Conservation (phyloP, 2,888 invertebrate species). For the Pyrgus malvae region DNA sequence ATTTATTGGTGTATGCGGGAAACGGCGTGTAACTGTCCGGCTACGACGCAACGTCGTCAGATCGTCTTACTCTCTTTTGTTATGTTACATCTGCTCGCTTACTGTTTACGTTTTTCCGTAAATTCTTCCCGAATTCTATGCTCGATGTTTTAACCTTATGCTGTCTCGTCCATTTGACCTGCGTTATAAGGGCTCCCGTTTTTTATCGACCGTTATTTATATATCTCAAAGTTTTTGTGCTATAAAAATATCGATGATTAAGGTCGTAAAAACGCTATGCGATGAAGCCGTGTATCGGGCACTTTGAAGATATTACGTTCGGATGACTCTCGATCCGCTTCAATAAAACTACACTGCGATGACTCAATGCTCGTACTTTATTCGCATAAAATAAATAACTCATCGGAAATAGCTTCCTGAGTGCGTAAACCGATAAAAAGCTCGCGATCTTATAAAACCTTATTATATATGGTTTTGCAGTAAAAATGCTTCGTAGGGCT, state of each 20-base stretch:
- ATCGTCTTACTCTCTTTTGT: conserved; percentile 3
- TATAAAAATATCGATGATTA: conserved; percentile 59
- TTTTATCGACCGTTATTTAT: background rate
- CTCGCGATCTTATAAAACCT: background rate
- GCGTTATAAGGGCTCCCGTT: background rate
- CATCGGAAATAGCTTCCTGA: conserved; percentile 34
- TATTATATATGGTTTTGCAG: background rate
- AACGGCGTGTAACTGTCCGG: conserved; percentile 10
- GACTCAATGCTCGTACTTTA: conserved; percentile 36
- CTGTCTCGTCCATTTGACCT: background rate
- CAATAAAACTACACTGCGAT: conserved; percentile 46
- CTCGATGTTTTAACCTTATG: background rate
- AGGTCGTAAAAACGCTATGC: conserved; percentile 41
- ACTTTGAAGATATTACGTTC: conserved; percentile 41
- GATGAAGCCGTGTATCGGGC: conserved; percentile 40
- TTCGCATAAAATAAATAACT: conserved; percentile 38
- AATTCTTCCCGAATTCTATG: background rate
- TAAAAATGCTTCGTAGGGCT: background rate
- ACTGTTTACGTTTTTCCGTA: background rate
- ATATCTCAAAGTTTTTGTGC: conserved; percentile 20
- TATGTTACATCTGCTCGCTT: conserved; percentile 9
- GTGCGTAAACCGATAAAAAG: conserved; percentile 17
- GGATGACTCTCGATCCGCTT: conserved; percentile 45
- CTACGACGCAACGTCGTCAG: conserved; percentile 1
- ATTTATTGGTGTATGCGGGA: conserved; percentile 30